Percentiles rank a stretch among this genome's conserved stretches.
These are phyloP conservation scores for Andricus grossulariae DNA, from an alignment of 1,140 invertebrate genomes.

Conservation along the genomic window DNA sequence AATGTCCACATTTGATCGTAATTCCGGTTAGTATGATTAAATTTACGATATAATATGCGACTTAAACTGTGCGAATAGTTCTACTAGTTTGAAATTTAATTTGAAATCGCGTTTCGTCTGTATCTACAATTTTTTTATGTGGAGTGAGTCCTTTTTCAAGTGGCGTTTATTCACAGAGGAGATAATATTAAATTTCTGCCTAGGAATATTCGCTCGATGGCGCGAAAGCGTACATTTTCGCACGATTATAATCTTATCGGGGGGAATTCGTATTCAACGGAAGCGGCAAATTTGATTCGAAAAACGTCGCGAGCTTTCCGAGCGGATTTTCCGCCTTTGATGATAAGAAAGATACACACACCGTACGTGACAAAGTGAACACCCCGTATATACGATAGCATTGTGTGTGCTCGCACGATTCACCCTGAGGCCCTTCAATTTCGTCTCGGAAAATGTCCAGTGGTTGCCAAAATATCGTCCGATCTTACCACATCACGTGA, in stretches of 20 bases:
- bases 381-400: constrained; percentile 35
- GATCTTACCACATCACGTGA: constrained; percentile 50
- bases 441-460: constrained; percentile 51
- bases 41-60: too few relatives aligned
- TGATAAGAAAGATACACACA: constrained; percentile 32
- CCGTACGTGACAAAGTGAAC: constrained; percentile 31
- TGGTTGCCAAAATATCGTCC: constrained; percentile 56
- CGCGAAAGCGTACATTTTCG: constrained; percentile 26
- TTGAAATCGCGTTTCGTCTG: neutral
- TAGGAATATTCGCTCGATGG: constrained; percentile 19
- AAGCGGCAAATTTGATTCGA: constrained; percentile 28
- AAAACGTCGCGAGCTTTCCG: constrained; percentile 23
- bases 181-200: constrained; percentile 29
- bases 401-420: constrained; percentile 49
- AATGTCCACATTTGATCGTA: constrained; percentile 29
- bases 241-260: constrained; percentile 29
- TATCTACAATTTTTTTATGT: neutral
- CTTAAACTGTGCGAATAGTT: too few relatives aligned
- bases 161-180: constrained; percentile 11
- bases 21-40: neutral
- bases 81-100: neutral
- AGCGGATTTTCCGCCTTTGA: constrained; percentile 29
- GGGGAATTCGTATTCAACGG: constrained; percentile 27
- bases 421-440: constrained; percentile 55
- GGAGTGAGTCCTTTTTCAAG: neutral